Conservation (phyloP, 2,888 invertebrate genomes). For the Apamea crenata region DNA sequence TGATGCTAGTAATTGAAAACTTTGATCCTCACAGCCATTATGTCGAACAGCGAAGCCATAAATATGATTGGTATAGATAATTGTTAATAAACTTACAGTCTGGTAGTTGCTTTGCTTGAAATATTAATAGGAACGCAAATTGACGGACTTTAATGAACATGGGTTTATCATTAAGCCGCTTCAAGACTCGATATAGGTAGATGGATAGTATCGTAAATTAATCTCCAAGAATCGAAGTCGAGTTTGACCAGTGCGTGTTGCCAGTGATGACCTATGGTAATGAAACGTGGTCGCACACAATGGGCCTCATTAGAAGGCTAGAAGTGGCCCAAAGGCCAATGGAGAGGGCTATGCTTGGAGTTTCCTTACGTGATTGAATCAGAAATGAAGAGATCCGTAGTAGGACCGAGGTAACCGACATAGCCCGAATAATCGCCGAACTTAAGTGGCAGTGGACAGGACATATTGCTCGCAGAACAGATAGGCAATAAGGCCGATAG, state of each 20-base stretch:
- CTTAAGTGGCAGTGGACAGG: background rate
- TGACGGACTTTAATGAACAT: background rate
- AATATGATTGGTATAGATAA: background rate
- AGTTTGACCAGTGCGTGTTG: background rate
- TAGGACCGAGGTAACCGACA: background rate
- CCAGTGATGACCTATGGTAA: background rate
- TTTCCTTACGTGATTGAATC: background rate
- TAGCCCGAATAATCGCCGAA: background rate
- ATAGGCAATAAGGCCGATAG: too few relatives aligned
- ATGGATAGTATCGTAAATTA: too few relatives aligned
- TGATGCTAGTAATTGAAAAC: background rate
- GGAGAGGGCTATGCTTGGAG: background rate
- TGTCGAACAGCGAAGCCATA: background rate
- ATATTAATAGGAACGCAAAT: background rate
- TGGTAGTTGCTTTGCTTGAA: background rate
- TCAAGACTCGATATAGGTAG: background rate
- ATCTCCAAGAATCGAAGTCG: background rate
- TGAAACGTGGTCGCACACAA: conserved; percentile 1
- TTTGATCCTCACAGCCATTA: background rate
- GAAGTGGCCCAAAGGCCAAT: background rate
- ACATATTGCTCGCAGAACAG: too few relatives aligned
- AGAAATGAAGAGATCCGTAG: background rate
- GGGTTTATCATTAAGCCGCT: background rate
- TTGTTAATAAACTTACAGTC: background rate
- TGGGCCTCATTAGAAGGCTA: background rate